Percentiles rank a stretch among this genome's conserved stretches.
Evolutionary conservation across 2,888 invertebrate genomes (phyloP).

Genomic region (Disparrhopalites patrizii): DNA sequence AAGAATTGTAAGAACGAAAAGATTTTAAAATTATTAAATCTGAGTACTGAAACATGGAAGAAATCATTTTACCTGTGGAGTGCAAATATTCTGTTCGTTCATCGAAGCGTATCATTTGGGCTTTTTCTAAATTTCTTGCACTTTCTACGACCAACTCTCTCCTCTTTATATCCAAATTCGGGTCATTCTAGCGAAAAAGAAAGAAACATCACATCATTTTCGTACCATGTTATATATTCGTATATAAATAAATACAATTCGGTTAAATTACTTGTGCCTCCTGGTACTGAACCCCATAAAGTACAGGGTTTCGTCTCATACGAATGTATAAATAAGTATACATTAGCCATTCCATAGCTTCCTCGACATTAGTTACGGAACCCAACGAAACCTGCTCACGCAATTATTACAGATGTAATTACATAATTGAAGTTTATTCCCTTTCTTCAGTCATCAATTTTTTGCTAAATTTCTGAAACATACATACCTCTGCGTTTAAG

Average conservation of each 20-base stretch:
- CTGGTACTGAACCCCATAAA: conserved; percentile 64
- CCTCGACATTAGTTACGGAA: conserved; percentile 91
- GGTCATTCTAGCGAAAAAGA: conserved; percentile 64
- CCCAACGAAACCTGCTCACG: conserved; percentile 72
- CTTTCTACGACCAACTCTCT: conserved; percentile 72
- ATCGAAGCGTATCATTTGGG: conserved; percentile 90
- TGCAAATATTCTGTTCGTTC: conserved; percentile 72
- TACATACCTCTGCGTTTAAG: conserved; percentile 87
- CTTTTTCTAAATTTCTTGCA: conserved; percentile 81
- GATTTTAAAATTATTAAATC: not conserved
- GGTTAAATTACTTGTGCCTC: conserved; percentile 53
- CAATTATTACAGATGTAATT: not conserved
- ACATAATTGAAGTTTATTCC: conserved; percentile 5
- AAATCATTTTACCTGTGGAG: conserved; percentile 51
- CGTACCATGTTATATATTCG: not conserved
- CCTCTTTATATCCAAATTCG: conserved; percentile 70
- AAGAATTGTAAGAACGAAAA: not conserved
- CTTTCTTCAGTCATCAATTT: not conserved
- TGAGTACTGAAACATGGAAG: not conserved
- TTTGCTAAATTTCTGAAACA: not conserved
- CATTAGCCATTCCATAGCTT: conserved; percentile 96
- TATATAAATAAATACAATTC: not conserved
- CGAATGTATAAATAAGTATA: conserved; percentile 95
- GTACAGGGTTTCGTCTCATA: conserved; percentile 84
- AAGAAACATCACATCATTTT: too few relatives aligned